Evolutionary conservation across 2,797 vertebrate species (phyloP).

Genomic region (Acanthornis magna): DNA sequence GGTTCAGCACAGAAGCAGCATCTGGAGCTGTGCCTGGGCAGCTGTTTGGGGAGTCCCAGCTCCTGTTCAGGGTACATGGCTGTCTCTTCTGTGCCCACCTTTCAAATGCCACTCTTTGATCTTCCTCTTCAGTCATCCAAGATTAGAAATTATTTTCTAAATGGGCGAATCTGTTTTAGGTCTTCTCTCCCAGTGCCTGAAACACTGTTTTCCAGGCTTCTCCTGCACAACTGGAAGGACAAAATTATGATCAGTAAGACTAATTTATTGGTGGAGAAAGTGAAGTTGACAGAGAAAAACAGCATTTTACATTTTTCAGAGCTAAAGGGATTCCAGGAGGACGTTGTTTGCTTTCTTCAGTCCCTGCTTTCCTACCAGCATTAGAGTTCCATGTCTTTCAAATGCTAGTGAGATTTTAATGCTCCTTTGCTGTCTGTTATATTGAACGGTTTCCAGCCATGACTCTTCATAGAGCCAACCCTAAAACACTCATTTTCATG

Average conservation of each 20-base stretch:
- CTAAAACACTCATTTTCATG: rapidly evolving
- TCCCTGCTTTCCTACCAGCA: background rate
- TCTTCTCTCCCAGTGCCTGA: background rate
- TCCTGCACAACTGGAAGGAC: background rate
- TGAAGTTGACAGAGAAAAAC: background rate
- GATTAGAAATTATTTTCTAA: background rate
- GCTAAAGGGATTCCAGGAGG: background rate
- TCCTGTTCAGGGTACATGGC: background rate
- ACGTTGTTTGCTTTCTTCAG: background rate
- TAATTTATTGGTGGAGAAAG: background rate
- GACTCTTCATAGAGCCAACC: background rate
- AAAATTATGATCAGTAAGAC: background rate
- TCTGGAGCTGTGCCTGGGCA: background rate
- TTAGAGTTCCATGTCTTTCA: background rate
- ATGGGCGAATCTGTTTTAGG: background rate
- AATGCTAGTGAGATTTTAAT: background rate
- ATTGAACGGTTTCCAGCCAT: background rate
- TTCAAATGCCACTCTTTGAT: background rate
- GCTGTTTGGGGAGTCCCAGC: background rate
- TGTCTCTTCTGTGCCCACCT: background rate
- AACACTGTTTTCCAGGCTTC: background rate
- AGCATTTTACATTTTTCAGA: background rate
- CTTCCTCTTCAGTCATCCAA: background rate
- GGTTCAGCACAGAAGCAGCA: background rate
- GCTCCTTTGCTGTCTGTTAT: background rate